Percentiles rank a stretch among this genome's conserved stretches.
These are phyloP conservation scores for Apocheima hispidaria DNA, from an alignment of 2,888 invertebrate species.

Conservation along the genomic window DNA sequence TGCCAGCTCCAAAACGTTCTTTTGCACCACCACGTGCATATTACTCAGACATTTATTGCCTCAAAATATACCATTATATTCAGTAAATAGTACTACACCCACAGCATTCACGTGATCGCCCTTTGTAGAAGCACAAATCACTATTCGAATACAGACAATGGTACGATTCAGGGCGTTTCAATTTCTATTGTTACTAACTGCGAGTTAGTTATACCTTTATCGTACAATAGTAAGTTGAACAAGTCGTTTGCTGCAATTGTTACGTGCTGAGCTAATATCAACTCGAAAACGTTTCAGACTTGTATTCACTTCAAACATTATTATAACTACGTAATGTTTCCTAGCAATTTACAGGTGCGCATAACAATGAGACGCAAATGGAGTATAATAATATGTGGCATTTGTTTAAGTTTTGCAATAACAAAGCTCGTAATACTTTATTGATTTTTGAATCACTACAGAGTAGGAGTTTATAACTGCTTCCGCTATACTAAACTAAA, in stretches of 20 bases:
- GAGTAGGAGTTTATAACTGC: constrained; percentile 31
- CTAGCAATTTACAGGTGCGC: constrained; percentile 10
- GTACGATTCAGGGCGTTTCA: constrained; percentile 4
- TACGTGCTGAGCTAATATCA: not conserved
- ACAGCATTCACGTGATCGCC: constrained; percentile 9
- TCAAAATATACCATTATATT: constrained; percentile 19
- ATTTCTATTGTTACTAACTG: not conserved
- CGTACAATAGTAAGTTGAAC: not conserved
- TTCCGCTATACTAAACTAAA: constrained; percentile 42
- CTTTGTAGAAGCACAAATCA: constrained; percentile 2
- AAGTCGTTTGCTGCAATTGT: not conserved
- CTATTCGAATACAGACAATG: constrained; percentile 4
- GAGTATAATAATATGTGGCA: constrained; percentile 1
- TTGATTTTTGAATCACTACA: constrained; percentile 30
- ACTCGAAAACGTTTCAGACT: not conserved
- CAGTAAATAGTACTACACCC: constrained; percentile 20
- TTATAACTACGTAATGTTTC: constrained; percentile 1
- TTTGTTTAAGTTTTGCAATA: constrained; percentile 8
- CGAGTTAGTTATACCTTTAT: not conserved
- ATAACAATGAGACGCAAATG: constrained; percentile 2
- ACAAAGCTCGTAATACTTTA: constrained; percentile 37
- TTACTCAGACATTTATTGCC: constrained; percentile 19
- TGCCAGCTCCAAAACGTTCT: not conserved
- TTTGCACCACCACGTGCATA: constrained; percentile 14
- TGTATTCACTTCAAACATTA: not conserved